Base-by-base conservation (phyloP, 2,797 vertebrate genomes). In the Choloepus didactylus region DNA sequence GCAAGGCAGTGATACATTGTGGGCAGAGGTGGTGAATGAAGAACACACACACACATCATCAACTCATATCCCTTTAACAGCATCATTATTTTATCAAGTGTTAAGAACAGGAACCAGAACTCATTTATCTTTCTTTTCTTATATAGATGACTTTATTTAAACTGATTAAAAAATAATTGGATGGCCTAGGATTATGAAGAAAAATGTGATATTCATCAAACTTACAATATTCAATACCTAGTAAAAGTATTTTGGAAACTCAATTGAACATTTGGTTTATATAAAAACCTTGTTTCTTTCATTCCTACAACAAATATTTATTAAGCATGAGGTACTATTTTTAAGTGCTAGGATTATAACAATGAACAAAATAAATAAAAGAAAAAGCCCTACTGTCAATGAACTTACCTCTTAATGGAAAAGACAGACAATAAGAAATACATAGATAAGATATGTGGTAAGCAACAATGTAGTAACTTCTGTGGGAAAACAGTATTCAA, bases 191-290 rank as follows among this genome's bases (percentile, higher is more conserved):
- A 56, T 4, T 76, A 54, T 66, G 31, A 76, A 62, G 23, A 70
- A 90, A 94, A 86, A 46, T 73, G 31, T n/a, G 4, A 60, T 44
- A 81, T n/a, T 19, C 3, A 64, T 51, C 79, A 6, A 79, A 35
- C 3, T 66, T 46, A 49, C 56, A 67, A n/a, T 51, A 38, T 51
- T 93, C 59, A 60, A 29, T 59, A 88, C 23, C 7, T 19, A 84
- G 35, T 56, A 90, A 81, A 92, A 11, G 7, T 91, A 51, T n/a
- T 77, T 82, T 87, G 44, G 85, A 84, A 72, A 82, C 5, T 38
- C 8, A 82, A 67, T 67, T 49, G 41, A 81, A 56, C 64, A 4
- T 80, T 89, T 4, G n/a, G 6, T 72, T 96, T 86, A 15, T 67
- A 29, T 29, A 70, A 93, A 90, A 85, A 0, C 15, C 38, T 77